Conservation (phyloP, 2,797 vertebrate species). For the Salarias fasciatus region DNA sequence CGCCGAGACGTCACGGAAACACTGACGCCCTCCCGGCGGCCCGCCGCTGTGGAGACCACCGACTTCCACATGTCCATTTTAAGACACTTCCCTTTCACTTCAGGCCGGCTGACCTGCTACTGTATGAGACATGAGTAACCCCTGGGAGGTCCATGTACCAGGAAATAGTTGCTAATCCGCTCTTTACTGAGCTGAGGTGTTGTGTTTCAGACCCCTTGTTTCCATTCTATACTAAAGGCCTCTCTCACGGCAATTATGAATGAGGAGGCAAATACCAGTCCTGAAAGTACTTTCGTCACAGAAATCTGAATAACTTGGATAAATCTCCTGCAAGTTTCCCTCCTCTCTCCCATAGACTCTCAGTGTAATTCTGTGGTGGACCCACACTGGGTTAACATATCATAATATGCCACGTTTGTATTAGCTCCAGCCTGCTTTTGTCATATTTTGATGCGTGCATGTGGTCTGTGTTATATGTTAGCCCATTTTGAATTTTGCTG, state of each 20-base stretch:
- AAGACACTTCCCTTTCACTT: constrained; percentile 75
- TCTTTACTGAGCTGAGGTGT: constrained; percentile 37
- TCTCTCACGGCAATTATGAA: constrained; percentile 2
- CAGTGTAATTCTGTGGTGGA: no score
- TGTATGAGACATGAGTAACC: constrained; percentile 46
- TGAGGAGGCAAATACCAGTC: not conserved
- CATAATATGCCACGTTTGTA: no score
- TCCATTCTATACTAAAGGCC: constrained; percentile 22
- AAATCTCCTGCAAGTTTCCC: no score
- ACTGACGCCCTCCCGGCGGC: constrained; percentile 54
- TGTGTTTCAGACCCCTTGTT: constrained; percentile 50
- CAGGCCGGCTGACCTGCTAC: constrained; percentile 54
- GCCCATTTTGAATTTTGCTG: not conserved
- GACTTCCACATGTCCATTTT: constrained; percentile 72
- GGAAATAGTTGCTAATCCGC: constrained; percentile 66
- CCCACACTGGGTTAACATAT: not conserved
- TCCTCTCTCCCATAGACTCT: no score
- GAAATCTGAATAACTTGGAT: not conserved
- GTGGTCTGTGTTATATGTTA: not conserved
- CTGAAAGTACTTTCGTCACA: not conserved
- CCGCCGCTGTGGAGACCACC: constrained; percentile 30
- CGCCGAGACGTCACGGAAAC: constrained; percentile 79
- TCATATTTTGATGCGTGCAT: not conserved
- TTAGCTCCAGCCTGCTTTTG: no score
- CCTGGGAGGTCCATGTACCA: constrained; percentile 44